A percentile compares a stretch with the other conserved stretches of the same genome.
phyloP scores from a whole-genome alignment of 2,888 invertebrate species.

The Protula sp. region DNA sequence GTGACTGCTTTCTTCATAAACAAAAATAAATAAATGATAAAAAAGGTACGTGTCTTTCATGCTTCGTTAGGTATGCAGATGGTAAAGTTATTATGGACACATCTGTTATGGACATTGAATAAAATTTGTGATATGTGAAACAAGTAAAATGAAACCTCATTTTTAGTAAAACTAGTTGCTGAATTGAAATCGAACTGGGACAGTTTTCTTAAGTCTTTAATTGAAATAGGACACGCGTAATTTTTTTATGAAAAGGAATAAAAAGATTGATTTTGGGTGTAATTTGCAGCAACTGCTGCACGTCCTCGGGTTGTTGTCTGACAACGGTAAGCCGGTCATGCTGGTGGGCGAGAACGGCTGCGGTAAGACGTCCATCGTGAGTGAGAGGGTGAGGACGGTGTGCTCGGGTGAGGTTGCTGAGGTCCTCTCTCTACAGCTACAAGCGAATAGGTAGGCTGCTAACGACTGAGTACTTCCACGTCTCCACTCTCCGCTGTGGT shows the following conservation, averaged over 20 bases:
- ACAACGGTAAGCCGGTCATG: slow-evolving; percentile 48
- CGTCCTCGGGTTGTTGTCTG: slow-evolving; percentile 46
- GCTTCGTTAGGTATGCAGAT: no score
- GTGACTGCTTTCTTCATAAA: slow-evolving; percentile 19
- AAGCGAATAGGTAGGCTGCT: slow-evolving; percentile 44
- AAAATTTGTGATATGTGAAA: no score
- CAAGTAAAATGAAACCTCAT: no score
- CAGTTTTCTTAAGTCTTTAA: background rate
- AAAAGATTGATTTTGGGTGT: no score
- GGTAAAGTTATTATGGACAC: no score
- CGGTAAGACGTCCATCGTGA: slow-evolving; percentile 50
- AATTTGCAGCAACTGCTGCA: slow-evolving; percentile 18
- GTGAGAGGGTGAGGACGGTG: slow-evolving; percentile 48
- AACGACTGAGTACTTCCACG: no score
- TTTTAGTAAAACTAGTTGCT: background rate
- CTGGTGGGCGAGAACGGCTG: slow-evolving; percentile 50
- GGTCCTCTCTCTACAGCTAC: slow-evolving; percentile 42
- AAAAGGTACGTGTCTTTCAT: no score
- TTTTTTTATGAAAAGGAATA: no score
- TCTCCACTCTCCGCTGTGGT: no score
- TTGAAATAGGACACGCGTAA: no score
- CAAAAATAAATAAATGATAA: background rate
- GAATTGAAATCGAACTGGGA: background rate
- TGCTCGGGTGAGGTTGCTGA: slow-evolving; percentile 53
- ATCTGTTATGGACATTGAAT: no score